These are phyloP conservation scores for Bucco capensis DNA, from an alignment of 2,113 vertebrate species.

Conservation along the genomic window DNA sequence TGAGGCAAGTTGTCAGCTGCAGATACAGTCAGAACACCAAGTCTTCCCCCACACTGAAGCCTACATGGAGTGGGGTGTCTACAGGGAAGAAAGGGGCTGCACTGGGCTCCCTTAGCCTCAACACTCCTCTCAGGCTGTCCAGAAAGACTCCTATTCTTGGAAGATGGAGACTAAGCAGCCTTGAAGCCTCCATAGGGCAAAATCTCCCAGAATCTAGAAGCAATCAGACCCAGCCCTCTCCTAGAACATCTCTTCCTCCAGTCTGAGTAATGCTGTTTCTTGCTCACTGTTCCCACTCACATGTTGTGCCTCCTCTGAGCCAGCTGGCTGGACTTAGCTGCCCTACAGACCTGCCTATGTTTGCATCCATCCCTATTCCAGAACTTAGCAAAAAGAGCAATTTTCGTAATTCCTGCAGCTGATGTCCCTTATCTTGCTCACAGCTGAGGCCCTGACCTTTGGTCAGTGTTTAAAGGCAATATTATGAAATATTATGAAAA, in stretches of 20 bases:
- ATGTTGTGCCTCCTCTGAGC: neutral
- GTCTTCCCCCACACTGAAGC: neutral
- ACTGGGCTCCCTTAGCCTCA: neutral
- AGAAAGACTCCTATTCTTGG: too few relatives aligned
- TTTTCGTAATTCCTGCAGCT: neutral
- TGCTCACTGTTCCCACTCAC: neutral
- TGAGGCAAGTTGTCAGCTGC: neutral
- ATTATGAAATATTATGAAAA: neutral
- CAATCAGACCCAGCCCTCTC: neutral
- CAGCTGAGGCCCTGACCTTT: neutral
- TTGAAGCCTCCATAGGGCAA: too few relatives aligned
- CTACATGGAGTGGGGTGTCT: neutral
- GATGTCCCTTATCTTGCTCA: neutral
- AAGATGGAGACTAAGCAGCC: too few relatives aligned
- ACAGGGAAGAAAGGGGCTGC: neutral
- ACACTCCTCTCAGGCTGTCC: neutral
- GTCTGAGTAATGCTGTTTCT: neutral
- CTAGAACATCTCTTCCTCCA: neutral
- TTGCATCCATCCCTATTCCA: neutral
- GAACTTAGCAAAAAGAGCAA: neutral
- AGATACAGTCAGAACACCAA: neutral
- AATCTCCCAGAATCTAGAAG: neutral
- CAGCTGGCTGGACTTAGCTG: neutral
- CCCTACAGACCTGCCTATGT: neutral
- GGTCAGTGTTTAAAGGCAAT: neutral